These are phyloP conservation scores for Campylorhamphus procurvoides DNA, from an alignment of 2,113 vertebrate genomes.

Conservation along the genomic window DNA sequence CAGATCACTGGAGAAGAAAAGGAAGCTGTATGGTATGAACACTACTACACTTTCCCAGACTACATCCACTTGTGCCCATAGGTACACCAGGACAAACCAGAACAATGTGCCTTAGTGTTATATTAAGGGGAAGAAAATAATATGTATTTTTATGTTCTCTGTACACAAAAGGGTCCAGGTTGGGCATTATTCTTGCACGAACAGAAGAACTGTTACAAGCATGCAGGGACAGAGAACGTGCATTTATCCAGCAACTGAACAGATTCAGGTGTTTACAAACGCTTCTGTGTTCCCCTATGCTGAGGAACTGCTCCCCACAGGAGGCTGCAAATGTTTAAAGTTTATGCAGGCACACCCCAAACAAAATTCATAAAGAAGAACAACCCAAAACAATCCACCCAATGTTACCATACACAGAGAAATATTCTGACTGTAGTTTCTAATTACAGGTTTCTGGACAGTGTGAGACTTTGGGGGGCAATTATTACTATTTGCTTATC, in stretches of 20 bases:
- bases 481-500: background rate
- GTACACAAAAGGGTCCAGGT: background rate
- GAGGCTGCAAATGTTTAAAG: background rate
- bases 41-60: background rate
- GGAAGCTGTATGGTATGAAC: background rate
- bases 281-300: background rate
- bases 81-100: background rate
- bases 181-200: background rate
- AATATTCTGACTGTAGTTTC: background rate
- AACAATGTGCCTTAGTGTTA: background rate
- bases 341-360: background rate
- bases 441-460: background rate
- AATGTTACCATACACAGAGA: background rate
- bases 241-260: background rate
- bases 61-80: background rate
- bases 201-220: background rate
- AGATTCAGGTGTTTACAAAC: background rate
- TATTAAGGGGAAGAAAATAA: background rate
- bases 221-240: background rate
- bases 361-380: background rate
- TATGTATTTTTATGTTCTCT: background rate
- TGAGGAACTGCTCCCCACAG: background rate
- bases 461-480: rapidly evolving
- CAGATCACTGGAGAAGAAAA: background rate
- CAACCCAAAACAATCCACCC: background rate